Conservation (phyloP, 2,797 vertebrate species). For the Hydrocynus forskahlii region DNA sequence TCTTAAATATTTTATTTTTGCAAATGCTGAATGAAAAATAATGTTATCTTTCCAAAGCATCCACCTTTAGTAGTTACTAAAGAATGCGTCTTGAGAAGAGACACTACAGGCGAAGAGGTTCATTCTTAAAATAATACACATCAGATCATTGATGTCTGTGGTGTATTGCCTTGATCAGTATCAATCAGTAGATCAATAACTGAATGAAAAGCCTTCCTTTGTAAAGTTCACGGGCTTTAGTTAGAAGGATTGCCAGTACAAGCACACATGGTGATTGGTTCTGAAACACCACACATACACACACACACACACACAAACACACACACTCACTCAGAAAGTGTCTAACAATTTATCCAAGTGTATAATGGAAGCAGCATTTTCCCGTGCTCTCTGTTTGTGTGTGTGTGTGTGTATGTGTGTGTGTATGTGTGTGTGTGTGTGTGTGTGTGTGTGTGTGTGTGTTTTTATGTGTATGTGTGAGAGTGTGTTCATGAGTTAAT, state of each 20-base stretch:
- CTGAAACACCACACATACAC: slow-evolving; percentile 27
- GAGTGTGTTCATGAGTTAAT: slow-evolving; percentile 9
- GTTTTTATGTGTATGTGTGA: slow-evolving; percentile 13
- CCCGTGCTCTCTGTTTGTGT: slow-evolving; percentile 37
- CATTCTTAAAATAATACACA: no score
- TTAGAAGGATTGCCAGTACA: not conserved
- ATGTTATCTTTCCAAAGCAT: no score
- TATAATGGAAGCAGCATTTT: slow-evolving; percentile 49
- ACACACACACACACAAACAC: slow-evolving; percentile 59
- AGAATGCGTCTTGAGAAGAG: no score
- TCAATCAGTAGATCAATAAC: not conserved
- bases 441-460: not conserved
- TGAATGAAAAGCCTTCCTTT: not conserved
- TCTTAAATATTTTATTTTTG: no score
- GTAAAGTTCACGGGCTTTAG: not conserved
- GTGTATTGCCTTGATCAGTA: no score
- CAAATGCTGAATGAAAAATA: no score
- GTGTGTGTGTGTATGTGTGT: not conserved
- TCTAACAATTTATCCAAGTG: slow-evolving; percentile 49
- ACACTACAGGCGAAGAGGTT: no score
- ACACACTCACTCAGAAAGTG: slow-evolving; percentile 38
- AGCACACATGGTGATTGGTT: not conserved
- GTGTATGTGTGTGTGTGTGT: not conserved
- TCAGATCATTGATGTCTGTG: no score
- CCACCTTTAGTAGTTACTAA: no score